Evolutionary conservation across 2,888 invertebrate species (phyloP), one percentile per base, ranked within the genome.

Genomic region (Platycnemis pennipes): DNA sequence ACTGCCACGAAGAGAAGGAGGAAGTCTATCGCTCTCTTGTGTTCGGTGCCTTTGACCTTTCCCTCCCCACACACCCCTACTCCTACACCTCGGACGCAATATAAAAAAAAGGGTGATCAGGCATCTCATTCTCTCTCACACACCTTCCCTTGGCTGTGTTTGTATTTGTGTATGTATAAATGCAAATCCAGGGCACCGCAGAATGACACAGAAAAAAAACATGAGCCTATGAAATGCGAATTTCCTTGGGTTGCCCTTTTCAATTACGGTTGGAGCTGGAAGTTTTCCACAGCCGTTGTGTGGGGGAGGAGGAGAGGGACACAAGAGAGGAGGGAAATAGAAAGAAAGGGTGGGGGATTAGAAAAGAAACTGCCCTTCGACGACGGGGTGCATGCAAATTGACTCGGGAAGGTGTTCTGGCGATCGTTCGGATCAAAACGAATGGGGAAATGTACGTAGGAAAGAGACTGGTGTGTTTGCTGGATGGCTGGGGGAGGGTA

Each of bases 31-130:
- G 69, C 26, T 31, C 77, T 77, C 77, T 31, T 77, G 77, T 77
- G 31, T 77, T 77, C 77, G 77, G 77, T 37, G 77, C 13, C 77
- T 77, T 77, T 77, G 77, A 77, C 77, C 31, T 77, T 77, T 77
- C 37, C 77, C n/a, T 37, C 77, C 77, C 69, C n/a, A n/a, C 63
- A 8, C 69, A 31, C 31, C n/a, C 26, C 77, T n/a, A n/a, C 77
- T 0, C 63, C 19, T 22, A 7, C 63, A 2, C 63, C 63, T 63
- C 8, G 8, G 16, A 26, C 19, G 8, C 37, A 37, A 77, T 77
- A 8, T 37, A 77, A 37, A 77, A 63, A 63, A n/a, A 1, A 4
- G 37, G 37, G 11, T 77, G 31, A 37, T 16, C 13, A 8, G 11
- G 13, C 37, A 77, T 77, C 77, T 77, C 77, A 63, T 13, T 77